A percentile compares a stretch with the other conserved stretches of the same genome.
phyloP scores from a whole-genome alignment of 2,113 vertebrate species.

The Odontophorus gujanensis region DNA sequence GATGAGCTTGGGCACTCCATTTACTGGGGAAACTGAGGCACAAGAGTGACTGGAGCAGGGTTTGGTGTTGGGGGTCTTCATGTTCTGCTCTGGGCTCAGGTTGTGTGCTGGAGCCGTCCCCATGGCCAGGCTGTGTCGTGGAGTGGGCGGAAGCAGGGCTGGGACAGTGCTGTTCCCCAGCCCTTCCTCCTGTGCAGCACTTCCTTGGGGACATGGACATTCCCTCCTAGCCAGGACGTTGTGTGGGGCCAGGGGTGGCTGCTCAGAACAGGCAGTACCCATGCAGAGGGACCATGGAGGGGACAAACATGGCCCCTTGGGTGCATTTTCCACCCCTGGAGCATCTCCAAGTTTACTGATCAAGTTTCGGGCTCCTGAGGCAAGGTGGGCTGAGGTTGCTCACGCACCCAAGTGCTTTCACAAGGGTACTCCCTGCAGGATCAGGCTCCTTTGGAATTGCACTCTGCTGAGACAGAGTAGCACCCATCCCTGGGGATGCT shows the following conservation, averaged over 20 bases:
- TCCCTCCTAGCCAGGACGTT: neutral
- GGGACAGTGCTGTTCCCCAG: constrained; percentile 27
- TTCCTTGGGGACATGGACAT: constrained; percentile 22
- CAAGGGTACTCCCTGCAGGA: neutral
- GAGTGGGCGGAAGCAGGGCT: neutral
- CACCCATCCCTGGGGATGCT: neutral
- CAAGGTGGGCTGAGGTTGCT: neutral
- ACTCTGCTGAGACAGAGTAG: neutral
- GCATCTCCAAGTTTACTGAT: neutral
- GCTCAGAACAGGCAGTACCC: rapidly evolving
- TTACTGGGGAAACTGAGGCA: constrained; percentile 27
- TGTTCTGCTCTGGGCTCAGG: neutral
- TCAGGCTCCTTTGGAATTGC: rapidly evolving
- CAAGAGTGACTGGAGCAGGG: neutral
- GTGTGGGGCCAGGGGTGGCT: neutral
- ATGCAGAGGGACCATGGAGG: neutral
- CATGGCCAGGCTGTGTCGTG: neutral
- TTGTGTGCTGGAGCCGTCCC: rapidly evolving
- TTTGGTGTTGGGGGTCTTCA: neutral
- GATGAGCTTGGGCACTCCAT: rapidly evolving
- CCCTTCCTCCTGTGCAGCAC: constrained; percentile 24
- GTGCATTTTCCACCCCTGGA: rapidly evolving
- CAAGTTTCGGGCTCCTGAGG: neutral
- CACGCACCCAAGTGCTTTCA: rapidly evolving
- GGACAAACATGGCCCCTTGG: too few relatives aligned